These are phyloP conservation scores for Eriosoma lanigerum DNA, from an alignment of 1,140 invertebrate genomes.

Conservation along the genomic window DNA sequence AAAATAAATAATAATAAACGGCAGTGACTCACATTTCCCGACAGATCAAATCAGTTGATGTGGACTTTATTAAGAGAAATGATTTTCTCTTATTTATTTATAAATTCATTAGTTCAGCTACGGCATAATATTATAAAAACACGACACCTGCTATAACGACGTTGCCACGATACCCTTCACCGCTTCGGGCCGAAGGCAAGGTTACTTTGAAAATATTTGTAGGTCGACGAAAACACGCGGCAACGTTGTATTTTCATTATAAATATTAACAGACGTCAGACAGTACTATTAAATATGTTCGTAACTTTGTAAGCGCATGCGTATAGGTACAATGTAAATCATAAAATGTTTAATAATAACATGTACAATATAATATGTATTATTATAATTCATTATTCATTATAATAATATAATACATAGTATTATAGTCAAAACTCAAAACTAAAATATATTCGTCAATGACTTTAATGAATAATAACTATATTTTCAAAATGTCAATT, in stretches of 20 bases:
- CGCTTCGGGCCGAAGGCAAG: constrained; percentile 43
- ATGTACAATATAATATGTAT: neutral
- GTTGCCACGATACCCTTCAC: constrained; percentile 48
- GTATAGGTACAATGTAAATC: neutral
- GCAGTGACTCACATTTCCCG: no score
- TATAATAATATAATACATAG: neutral
- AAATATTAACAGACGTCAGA: constrained; percentile 44
- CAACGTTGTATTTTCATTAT: constrained; percentile 41
- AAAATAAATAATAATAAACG: no score
- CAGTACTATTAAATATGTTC: constrained; percentile 10
- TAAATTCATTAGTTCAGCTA: constrained; percentile 24
- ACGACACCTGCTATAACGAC: constrained; percentile 26
- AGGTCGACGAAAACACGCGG: constrained; percentile 24
- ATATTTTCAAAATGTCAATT: no score
- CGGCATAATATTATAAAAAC: constrained; percentile 11
- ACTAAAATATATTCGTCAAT: no score
- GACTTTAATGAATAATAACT: no score
- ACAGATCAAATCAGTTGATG: no score
- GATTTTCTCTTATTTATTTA: constrained; percentile 35
- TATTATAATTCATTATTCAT: neutral
- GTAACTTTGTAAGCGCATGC: constrained; percentile 8
- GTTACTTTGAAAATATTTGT: constrained; percentile 49
- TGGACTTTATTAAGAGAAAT: neutral
- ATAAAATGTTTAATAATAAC: neutral
- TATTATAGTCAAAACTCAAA: neutral